A percentile compares a stretch with the other conserved stretches of the same genome.
Conservation (phyloP, 2,888 invertebrate genomes). For the Oxycera nigricornis region DNA sequence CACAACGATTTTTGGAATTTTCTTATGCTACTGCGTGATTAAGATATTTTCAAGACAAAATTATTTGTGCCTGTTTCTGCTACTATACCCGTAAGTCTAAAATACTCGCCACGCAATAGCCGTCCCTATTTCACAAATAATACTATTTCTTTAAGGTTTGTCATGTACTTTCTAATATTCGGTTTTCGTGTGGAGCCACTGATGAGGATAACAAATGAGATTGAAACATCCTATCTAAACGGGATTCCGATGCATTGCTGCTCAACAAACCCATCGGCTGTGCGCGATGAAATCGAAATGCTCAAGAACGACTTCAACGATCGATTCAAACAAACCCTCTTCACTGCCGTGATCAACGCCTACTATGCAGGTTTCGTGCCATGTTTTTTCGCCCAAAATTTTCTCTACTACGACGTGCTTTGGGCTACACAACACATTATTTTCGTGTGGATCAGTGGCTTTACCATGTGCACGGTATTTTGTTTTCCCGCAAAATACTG, state of each 20-base stretch:
- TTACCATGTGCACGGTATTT: constrained; percentile 79
- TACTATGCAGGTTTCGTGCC: constrained; percentile 91
- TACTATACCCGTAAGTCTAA: constrained; percentile 94
- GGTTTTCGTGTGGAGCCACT: constrained; percentile 80
- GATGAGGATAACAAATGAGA: constrained; percentile 66
- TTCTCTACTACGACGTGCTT: constrained; percentile 80
- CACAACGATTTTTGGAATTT: constrained; percentile 67
- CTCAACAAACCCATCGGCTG: constrained; percentile 72
- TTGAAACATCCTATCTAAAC: constrained; percentile 60
- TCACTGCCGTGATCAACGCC: constrained; percentile 80
- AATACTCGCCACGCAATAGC: constrained; percentile 45
- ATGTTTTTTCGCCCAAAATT: constrained; percentile 83
- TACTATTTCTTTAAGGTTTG: constrained; percentile 64
- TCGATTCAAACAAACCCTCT: constrained; percentile 87
- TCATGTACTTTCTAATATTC: constrained; percentile 82
- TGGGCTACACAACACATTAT: constrained; percentile 85
- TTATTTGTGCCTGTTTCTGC: constrained; percentile 79
- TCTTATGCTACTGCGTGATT: constrained; percentile 73
- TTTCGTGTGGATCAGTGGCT: constrained; percentile 84
- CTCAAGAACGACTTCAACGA: constrained; percentile 88
- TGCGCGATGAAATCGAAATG: constrained; percentile 84
- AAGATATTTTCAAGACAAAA: constrained; percentile 78
- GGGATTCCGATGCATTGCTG: constrained; percentile 79
- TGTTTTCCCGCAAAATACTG: constrained; percentile 74
- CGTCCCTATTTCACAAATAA: background rate